phyloP scores from a whole-genome alignment of 2,113 vertebrate genomes.

The Nycticryphes semicollaris region DNA sequence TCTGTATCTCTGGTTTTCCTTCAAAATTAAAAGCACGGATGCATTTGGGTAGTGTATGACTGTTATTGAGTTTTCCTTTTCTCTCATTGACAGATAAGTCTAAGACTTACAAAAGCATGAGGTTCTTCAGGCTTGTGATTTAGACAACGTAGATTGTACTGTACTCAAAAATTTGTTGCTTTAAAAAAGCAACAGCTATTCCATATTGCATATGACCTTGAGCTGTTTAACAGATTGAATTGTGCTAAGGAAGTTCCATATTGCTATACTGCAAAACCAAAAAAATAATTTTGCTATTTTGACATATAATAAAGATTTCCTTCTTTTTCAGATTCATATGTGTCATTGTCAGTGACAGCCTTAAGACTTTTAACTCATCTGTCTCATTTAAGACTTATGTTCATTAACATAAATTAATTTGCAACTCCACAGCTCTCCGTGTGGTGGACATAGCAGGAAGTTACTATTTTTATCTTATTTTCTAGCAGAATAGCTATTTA shows the following conservation, averaged over 20 bases:
- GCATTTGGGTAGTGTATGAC: not conserved
- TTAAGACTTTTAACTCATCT: not conserved
- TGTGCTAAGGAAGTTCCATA: not conserved
- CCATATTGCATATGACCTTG: not conserved
- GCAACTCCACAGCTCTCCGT: not conserved
- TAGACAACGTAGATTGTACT: not conserved
- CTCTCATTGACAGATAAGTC: not conserved
- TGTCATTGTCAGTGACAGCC: not conserved
- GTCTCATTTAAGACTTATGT: not conserved
- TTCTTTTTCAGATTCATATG: not conserved
- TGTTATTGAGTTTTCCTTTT: not conserved
- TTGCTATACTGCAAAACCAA: not conserved
- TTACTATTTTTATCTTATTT: not conserved
- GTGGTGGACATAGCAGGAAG: not conserved
- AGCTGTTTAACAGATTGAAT: not conserved
- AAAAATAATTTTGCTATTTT: not conserved
- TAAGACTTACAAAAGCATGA: not conserved
- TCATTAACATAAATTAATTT: not conserved
- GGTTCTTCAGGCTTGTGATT: not conserved
- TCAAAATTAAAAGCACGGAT: not conserved
- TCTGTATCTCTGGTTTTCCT: not conserved
- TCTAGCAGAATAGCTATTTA: not conserved
- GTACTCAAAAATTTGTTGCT: not conserved
- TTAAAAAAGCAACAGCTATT: not conserved
- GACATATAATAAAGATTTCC: fast-evolving